These are phyloP conservation scores for Ceratotherium simum DNA, from an alignment of 2,113 vertebrate species.

Conservation along the genomic window DNA sequence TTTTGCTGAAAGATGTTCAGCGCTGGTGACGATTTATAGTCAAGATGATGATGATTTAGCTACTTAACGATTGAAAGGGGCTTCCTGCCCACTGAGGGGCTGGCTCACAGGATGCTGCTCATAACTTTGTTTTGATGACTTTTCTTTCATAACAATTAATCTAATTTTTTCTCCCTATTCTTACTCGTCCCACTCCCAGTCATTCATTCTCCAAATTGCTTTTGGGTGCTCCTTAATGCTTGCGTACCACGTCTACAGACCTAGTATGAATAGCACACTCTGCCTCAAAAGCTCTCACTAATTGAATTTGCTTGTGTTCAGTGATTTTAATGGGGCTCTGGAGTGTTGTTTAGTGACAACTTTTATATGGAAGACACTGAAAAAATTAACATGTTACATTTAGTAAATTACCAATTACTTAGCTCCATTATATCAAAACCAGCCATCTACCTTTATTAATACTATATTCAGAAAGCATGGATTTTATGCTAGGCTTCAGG, in stretches of 20 bases:
- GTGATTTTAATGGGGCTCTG: conserved; percentile 78
- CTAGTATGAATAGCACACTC: conserved; percentile 64
- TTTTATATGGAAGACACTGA: conserved; percentile 77
- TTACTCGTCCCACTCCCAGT: conserved; percentile 49
- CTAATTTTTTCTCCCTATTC: conserved; percentile 60
- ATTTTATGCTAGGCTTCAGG: neutral
- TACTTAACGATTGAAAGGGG: conserved; percentile 43
- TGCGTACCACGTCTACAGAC: conserved; percentile 50
- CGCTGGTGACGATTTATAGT: conserved; percentile 55
- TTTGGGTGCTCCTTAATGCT: conserved; percentile 72
- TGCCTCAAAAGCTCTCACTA: conserved; percentile 46
- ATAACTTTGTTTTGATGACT: conserved; percentile 68
- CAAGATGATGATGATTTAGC: conserved; percentile 50
- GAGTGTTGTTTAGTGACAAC: conserved; percentile 79
- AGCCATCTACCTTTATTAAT: conserved; percentile 58
- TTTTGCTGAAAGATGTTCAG: conserved; percentile 55
- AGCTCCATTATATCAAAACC: conserved; percentile 74
- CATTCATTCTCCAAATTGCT: conserved; percentile 76
- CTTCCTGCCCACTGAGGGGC: conserved; percentile 11
- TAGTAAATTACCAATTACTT: conserved; percentile 82
- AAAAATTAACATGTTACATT: conserved; percentile 83
- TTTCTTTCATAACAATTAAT: conserved; percentile 71
- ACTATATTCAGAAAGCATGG: conserved; percentile 38
- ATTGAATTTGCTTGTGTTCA: conserved; percentile 76
- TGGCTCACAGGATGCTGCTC: conserved; percentile 1